Conservation (phyloP, 2,888 invertebrate genomes). For the Steromphala cineraria region DNA sequence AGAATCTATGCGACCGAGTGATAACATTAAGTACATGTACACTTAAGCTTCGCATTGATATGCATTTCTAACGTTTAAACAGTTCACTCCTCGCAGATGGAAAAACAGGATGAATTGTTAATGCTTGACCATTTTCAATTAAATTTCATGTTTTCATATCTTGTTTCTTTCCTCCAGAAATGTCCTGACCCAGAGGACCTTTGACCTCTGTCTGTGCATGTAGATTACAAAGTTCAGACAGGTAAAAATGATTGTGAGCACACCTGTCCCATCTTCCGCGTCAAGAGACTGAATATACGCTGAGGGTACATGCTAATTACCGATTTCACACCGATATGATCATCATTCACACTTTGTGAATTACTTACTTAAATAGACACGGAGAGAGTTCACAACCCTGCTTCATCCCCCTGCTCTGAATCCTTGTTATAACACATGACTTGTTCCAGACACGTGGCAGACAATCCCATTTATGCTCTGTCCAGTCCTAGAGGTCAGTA, state of each 20-base stretch:
- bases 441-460: background rate
- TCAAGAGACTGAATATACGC: background rate
- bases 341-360: constrained; percentile 2
- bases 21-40: no score
- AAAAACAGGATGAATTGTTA: no score
- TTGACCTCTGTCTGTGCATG: background rate
- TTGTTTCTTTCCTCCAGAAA: background rate
- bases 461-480: background rate
- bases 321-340: background rate
- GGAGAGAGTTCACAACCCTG: constrained; percentile 1
- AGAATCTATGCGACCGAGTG: no score
- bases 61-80: no score
- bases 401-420: background rate
- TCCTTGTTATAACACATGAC: background rate
- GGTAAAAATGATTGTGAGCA: background rate
- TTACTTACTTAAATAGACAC: constrained; percentile 4
- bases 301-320: background rate
- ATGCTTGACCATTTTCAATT: no score
- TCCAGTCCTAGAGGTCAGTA: no score
- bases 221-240: background rate
- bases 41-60: no score
- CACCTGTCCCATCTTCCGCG: background rate
- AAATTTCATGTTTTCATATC: no score
- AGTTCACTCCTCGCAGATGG: no score
- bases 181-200: background rate